Base-by-base conservation (phyloP, 2,888 invertebrate genomes). In the Rhingia rostrata region DNA sequence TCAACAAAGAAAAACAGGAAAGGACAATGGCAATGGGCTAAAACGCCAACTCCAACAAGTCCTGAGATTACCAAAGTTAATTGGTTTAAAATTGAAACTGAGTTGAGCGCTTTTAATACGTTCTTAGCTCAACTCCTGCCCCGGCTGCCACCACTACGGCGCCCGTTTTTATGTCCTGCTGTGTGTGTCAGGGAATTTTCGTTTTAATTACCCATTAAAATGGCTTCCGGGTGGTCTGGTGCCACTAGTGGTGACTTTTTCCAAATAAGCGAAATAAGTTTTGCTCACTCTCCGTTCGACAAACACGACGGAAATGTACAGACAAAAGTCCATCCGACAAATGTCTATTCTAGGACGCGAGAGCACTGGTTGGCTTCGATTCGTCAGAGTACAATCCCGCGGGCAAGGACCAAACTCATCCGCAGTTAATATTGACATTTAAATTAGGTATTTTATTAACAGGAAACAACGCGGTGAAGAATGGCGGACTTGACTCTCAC, bases 381-480 rank as follows among this genome's bases (percentile, higher is more conserved):
- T 73, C 73, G 45, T 64, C 60, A 22, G 22, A 22, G 12, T 51
- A 22, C 43, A 33, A n/a, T 12, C 47, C n/a, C 61, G 39, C 49
- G 54, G 56, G 45, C 63, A 58, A 54, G 63, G 58, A 51, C 63
- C 56, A 63, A 73, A 67, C 69, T 79, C 79, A 70, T 80, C 70
- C 67, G 69, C 82, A 77, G 80, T 86, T 86, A 88, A 88, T 89
- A 89, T 90, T 89, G 90, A 87, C 89, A 89, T 88, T 86, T 87
- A 88, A 90, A 89, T 89, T 89, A 88, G 88, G 81, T 83, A 79
- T 79, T 73, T 83, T 79, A 83, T 83, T 67, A 73, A 79, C 63
- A 69, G 83, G 69, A 83, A 78, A 32, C 60, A 37, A 53, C 56
- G 43, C 49, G 58, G 49, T 37, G 53, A 49, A 9, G 49, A 9